Base-by-base conservation (phyloP, 2,888 invertebrate genomes). In the Macaria notata region DNA sequence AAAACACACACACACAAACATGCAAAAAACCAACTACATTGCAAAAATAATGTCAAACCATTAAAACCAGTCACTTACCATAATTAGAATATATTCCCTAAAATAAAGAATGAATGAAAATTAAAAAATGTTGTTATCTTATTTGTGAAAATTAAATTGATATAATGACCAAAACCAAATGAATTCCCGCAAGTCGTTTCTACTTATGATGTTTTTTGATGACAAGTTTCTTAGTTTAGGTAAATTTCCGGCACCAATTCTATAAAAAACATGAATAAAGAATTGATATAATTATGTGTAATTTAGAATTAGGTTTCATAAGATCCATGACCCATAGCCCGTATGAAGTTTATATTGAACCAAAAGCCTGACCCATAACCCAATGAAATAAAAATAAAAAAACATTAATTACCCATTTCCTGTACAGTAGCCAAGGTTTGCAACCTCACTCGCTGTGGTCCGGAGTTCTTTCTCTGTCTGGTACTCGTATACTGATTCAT, bases 381-480 rank as follows among this genome's bases (percentile, higher is more conserved):
- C 49, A 57, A 36, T 36, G 4, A 41, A 41, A 41, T 38, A 68
- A 73, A 68, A 64, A 75, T 67, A 43, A 3, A 36, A n/a, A 7
- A 49, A 48, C 60, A 61, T 33, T 29, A 62, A 88, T 94, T 94
- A 95, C 95, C 95, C 89, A 94, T 92, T 92, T 96, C 96, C 81
- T 95, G 95, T 39, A 96, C 95, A 53, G 96, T 96, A 46, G 96
- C 89, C 68, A 92, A 69, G 69, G 84, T 86, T 72, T 88, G 91
- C 43, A 87, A 73, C 62, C 92, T 91, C 53, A 86, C 81, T 3
- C 92, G 83, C 72, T 83, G 92, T 52, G 90, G 93, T 66, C 87
- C 94, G n/a, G 93, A 93, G 66, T 93, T 93, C 71, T 93, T 94
- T 64, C 93, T 86, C 57, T 88, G 90, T 9, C 85, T 75, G 29